These are phyloP conservation scores for Cotesia chilonis DNA, from an alignment of 1,140 invertebrate species.

Conservation along the genomic window DNA sequence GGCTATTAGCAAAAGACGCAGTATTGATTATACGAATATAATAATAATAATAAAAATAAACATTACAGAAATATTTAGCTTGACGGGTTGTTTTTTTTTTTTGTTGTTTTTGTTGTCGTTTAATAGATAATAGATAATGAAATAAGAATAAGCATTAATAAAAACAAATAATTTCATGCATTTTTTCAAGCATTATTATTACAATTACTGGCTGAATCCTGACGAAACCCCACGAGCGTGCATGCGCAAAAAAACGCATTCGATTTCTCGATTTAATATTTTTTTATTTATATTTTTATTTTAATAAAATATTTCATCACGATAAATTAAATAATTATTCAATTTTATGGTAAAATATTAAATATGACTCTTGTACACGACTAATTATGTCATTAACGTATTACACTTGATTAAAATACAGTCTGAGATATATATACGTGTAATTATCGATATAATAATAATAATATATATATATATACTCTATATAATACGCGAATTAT, in stretches of 20 bases:
- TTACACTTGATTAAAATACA: slow-evolving; percentile 24
- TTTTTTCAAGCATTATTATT: slow-evolving; percentile 86
- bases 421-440: neutral
- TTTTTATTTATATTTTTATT: neutral
- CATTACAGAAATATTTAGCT: slow-evolving; percentile 40
- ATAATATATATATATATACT: neutral
- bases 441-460: too few species aligned
- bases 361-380: slow-evolving; percentile 1
- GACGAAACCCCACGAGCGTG: slow-evolving; percentile 65
- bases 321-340: slow-evolving; percentile 4
- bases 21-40: slow-evolving; percentile 40
- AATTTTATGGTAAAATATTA: slow-evolving; percentile 1
- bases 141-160: slow-evolving; percentile 80
- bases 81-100: slow-evolving; percentile 22
- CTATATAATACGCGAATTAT: slow-evolving; percentile 3
- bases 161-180: slow-evolving; percentile 84
- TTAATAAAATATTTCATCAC: neutral
- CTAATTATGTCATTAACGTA: slow-evolving; percentile 23
- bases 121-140: slow-evolving; percentile 61
- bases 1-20: slow-evolving; percentile 40
- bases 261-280: slow-evolving; percentile 48
- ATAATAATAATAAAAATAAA: slow-evolving; percentile 35
- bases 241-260: slow-evolving; percentile 65
- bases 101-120: slow-evolving; percentile 34
- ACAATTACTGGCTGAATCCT: slow-evolving; percentile 77